Conservation (phyloP, 1,140 invertebrate genomes). For the Microplitis demolitor region DNA sequence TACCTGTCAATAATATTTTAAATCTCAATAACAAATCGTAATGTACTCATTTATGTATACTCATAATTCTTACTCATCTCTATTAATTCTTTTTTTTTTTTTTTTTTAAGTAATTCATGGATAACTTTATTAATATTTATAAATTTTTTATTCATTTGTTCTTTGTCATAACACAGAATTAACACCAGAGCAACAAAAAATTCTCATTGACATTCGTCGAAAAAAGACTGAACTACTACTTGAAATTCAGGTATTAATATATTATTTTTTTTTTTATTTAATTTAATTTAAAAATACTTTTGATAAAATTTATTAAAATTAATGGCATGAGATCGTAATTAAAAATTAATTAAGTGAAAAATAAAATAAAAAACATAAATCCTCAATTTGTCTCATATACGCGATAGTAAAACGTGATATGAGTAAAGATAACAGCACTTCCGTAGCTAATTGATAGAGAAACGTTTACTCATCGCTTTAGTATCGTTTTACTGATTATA, state of each 20-base stretch:
- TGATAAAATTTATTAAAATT: not conserved
- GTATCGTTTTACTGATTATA: not conserved
- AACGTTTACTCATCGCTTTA: not conserved
- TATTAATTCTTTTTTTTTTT: too few species aligned
- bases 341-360: not conserved
- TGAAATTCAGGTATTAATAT: constrained; percentile 85
- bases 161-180: constrained; percentile 76
- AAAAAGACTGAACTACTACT: constrained; percentile 87
- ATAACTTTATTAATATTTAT: not conserved
- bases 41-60: not conserved
- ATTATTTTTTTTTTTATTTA: not conserved
- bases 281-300: not conserved
- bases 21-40: not conserved
- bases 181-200: constrained; percentile 87
- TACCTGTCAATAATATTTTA: too few species aligned
- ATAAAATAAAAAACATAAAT: not conserved
- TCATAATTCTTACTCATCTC: too few species aligned
- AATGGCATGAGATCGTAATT: not conserved
- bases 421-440: not conserved
- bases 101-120: too few species aligned
- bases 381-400: too few species aligned
- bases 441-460: not conserved
- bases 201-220: constrained; percentile 85
- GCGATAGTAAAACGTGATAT: not conserved
- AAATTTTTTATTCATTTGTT: constrained; percentile 20